These are phyloP conservation scores for Knipowitschia caucasica DNA, from an alignment of 2,797 vertebrate genomes.

Conservation along the genomic window DNA sequence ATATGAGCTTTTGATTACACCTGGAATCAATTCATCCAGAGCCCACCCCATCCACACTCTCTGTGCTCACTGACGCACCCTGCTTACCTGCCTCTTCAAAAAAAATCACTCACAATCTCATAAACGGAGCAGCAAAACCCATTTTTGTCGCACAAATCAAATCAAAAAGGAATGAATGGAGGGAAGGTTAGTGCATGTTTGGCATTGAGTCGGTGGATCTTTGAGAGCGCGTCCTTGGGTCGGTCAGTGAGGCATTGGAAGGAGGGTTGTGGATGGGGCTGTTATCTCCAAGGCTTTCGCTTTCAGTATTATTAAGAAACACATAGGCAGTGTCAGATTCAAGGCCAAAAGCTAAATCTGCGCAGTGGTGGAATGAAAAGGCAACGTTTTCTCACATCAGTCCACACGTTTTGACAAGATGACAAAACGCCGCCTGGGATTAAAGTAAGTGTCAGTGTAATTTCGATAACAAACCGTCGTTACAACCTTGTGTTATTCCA, in stretches of 20 bases:
- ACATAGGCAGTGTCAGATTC: constrained; percentile 38
- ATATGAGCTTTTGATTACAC: constrained; percentile 65
- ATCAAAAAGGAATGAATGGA: constrained; percentile 6
- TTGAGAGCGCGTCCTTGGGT: constrained; percentile 65
- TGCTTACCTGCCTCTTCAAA: constrained; percentile 51
- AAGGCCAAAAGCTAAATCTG: constrained; percentile 41
- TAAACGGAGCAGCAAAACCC: constrained; percentile 23
- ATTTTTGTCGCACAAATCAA: constrained; percentile 56
- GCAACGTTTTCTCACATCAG: constrained; percentile 30
- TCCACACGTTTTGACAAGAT: background rate
- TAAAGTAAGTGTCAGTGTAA: no score
- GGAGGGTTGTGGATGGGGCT: constrained; percentile 61
- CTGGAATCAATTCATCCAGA: constrained; percentile 58
- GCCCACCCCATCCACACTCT: no score
- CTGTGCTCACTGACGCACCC: constrained; percentile 51
- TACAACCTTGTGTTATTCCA: background rate
- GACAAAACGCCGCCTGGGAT: background rate
- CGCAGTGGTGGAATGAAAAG: constrained; percentile 28
- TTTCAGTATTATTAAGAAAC: constrained; percentile 54
- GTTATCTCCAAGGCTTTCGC: constrained; percentile 67
- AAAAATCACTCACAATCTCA: constrained; percentile 35
- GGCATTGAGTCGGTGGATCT: constrained; percentile 55
- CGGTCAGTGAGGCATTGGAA: constrained; percentile 53
- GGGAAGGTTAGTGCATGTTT: constrained; percentile 15
- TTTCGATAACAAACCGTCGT: background rate